Evolutionary conservation across 2,888 invertebrate genomes (phyloP), one percentile per base, ranked within the genome.

Genomic region (Hirtodrosophila confusa): DNA sequence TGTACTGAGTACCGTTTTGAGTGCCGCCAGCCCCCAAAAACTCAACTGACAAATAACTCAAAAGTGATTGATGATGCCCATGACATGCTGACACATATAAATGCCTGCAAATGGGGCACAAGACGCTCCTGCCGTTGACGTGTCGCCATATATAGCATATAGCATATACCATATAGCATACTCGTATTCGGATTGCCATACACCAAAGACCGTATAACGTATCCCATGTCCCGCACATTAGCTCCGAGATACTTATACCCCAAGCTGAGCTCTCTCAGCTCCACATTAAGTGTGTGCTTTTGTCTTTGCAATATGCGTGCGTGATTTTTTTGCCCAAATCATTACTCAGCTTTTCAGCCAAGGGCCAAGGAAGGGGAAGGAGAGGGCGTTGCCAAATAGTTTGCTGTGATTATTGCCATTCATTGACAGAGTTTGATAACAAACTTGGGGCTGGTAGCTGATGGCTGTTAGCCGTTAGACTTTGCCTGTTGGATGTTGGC

Each of bases 41-140:
- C 69, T 63, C 75, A 66, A 65, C 86, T 86, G 78, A 82, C 84
- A 86, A 82, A 86, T 86, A 82, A 84, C 84, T 86, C 75, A 78
- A 75, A 80, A 80, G 82, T 83, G 82, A 83, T 83, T 83, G 82
- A 83, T 83, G 82, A 78, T 67, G 70, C 64, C 67, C 84, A 65
- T 80, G 82, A 86, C 82, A 86, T 72, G 80, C 70, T 84, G 82
- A 83, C 87, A 83, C 80, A 86, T 84, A 86, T 83, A 83, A 83
- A 83, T 86, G 82, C 87, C 71, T 64, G 69, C 72, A 86, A 84
- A 84, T 84, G 82, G 87, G 60, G 85, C 72, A 68, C 63, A 65
- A 64, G 79, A 69, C 79, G 64, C 64, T 27, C 27, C 27, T 79
- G 83, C 50, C 74, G 64, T 58, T 86, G 79, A 80, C 79, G 65